A percentile compares a stretch with the other conserved stretches of the same genome.
Conservation (phyloP, 2,888 invertebrate genomes). For the Orchestes rusci region DNA sequence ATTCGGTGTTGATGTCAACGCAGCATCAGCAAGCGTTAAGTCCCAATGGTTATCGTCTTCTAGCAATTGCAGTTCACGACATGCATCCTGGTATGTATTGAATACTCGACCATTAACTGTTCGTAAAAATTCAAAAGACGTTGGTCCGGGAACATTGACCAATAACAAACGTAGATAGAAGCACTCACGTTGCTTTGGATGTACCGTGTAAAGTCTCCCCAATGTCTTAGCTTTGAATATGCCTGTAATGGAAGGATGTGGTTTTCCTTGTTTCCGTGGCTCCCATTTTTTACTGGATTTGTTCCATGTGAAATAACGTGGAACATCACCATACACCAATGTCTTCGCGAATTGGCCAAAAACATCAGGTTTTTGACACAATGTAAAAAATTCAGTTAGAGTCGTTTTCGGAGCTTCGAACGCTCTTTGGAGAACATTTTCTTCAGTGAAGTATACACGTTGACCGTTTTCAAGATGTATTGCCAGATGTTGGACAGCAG, state of each 20-base stretch:
- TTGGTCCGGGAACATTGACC: constrained; percentile 34
- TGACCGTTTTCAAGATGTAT: constrained; percentile 7
- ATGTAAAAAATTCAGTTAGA: constrained; percentile 2
- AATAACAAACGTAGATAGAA: constrained; percentile 35
- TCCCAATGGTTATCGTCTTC: constrained; percentile 30
- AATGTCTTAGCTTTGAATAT: constrained; percentile 13
- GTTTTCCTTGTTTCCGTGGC: constrained; percentile 1
- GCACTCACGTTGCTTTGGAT: constrained; percentile 27
- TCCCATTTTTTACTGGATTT: constrained; percentile 1
- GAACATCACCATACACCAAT: constrained; percentile 3
- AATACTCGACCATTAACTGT: constrained; percentile 37
- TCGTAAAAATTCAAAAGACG: constrained; percentile 31
- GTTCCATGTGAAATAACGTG: constrained; percentile 5
- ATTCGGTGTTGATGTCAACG: constrained; percentile 13
- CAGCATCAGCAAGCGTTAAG: constrained; percentile 23
- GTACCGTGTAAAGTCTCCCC: constrained; percentile 20
- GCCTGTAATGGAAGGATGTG: constrained; percentile 7
- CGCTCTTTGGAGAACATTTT: constrained; percentile 1
- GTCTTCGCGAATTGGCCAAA: constrained; percentile 10
- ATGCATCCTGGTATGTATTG: constrained; percentile 36
- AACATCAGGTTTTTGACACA: constrained; percentile 3
- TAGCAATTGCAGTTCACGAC: constrained; percentile 29
- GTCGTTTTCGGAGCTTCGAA: constrained; percentile 1
- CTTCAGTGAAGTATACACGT: not conserved
- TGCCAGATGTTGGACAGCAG: not conserved